phyloP scores from a whole-genome alignment of 1,140 invertebrate species.

The Ericerus pela region DNA sequence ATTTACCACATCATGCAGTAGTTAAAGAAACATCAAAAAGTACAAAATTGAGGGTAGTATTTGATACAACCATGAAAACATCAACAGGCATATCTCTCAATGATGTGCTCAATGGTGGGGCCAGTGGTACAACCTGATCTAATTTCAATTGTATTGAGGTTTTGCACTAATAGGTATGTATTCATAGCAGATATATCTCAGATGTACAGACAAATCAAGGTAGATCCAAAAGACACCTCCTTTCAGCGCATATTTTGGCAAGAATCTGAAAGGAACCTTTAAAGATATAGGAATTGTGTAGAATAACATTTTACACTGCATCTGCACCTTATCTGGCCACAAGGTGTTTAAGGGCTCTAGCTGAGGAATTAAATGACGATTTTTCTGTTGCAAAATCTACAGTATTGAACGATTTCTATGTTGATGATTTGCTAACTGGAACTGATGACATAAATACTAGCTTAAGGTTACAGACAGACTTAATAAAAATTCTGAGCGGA shows the following conservation, averaged over 20 bases:
- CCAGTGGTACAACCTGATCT: conserved; percentile 24
- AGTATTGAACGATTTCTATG: conserved; percentile 21
- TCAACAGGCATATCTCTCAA: conserved; percentile 25
- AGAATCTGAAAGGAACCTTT: conserved; percentile 22
- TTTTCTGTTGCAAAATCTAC: conserved; percentile 19
- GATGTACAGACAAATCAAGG: conserved; percentile 29
- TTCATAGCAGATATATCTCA: conserved; percentile 30
- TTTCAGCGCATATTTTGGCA: conserved; percentile 26
- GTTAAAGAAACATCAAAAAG: conserved; percentile 11
- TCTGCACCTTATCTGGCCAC: conserved; percentile 28
- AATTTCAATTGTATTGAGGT: conserved; percentile 24
- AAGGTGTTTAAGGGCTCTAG: conserved; percentile 28
- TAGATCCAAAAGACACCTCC: conserved; percentile 23
- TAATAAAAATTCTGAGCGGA: conserved; percentile 18
- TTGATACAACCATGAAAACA: conserved; percentile 26
- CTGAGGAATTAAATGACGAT: conserved; percentile 23
- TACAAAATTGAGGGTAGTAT: conserved; percentile 29
- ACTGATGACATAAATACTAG: conserved; percentile 18
- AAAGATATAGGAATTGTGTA: conserved; percentile 24
- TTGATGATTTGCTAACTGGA: conserved; percentile 22
- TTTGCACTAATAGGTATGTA: conserved; percentile 24
- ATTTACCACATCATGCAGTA: conserved; percentile 26
- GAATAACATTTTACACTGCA: conserved; percentile 27
- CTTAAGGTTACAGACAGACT: conserved; percentile 18
- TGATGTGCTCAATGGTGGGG: conserved; percentile 24